Evolutionary conservation across 30 jellyfish, hydroid and myxozoan genomes (phyloP).

Genomic region (Catostylus mosaicus): DNA sequence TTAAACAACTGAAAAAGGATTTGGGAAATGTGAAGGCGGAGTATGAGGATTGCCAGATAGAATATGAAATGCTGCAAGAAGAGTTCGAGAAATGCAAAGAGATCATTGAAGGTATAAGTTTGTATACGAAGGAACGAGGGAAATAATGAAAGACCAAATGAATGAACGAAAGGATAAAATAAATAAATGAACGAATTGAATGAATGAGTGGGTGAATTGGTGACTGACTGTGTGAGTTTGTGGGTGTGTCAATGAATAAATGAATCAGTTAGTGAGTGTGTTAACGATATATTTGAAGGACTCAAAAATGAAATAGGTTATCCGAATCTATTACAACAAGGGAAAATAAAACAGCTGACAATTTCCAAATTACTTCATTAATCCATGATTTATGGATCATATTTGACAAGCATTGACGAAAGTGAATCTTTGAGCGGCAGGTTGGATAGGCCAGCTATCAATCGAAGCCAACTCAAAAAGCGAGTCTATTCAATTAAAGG

Average conservation of each 20-base stretch:
- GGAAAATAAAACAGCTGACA: too few relatives aligned
- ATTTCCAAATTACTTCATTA: too few relatives aligned
- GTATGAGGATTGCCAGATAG: constrained; percentile 48
- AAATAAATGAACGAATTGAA: neutral
- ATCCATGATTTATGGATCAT: too few relatives aligned
- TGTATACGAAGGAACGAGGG: neutral
- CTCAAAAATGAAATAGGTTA: too few relatives aligned
- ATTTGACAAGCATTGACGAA: too few relatives aligned
- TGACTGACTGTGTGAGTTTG: neutral
- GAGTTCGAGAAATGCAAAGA: constrained; percentile 57
- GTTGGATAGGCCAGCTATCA: constrained; percentile 3
- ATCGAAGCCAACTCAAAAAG: constrained; percentile 2
- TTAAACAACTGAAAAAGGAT: constrained; percentile 13
- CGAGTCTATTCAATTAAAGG: constrained; percentile 23
- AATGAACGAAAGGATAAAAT: neutral
- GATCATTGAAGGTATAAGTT: constrained; percentile 27
- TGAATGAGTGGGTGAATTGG: neutral
- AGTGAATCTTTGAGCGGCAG: too few relatives aligned
- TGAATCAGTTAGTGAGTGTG: too few relatives aligned
- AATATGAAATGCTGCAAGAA: constrained; percentile 54
- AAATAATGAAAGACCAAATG: neutral
- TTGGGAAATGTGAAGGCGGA: constrained; percentile 21
- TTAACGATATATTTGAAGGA: too few relatives aligned
- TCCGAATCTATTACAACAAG: too few relatives aligned
- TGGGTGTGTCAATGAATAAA: neutral